Evolutionary conservation across 2,797 vertebrate species (phyloP).

Genomic region (Numenius phaeopus): DNA sequence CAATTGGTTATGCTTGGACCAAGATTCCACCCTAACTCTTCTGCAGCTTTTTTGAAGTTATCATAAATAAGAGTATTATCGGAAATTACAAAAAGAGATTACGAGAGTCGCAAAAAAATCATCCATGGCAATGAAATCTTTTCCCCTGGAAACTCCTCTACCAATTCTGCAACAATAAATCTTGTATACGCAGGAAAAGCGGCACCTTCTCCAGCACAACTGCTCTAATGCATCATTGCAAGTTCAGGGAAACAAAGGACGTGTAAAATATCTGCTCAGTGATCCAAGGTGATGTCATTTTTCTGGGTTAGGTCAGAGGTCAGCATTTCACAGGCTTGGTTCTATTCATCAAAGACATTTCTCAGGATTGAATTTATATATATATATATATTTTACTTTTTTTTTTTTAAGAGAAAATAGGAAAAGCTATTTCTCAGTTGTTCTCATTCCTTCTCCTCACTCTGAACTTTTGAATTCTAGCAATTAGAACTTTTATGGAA

Average conservation of each 20-base stretch:
- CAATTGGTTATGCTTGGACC: background rate
- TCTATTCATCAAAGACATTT: background rate
- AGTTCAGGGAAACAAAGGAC: background rate
- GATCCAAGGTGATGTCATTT: background rate
- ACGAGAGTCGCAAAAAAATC: background rate
- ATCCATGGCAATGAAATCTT: background rate
- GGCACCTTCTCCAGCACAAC: background rate
- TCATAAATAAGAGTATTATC: background rate
- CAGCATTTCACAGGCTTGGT: background rate
- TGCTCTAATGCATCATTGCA: background rate
- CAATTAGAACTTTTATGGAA: background rate
- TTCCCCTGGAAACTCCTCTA: background rate
- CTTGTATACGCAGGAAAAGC: rapidly evolving
- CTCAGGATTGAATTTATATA: background rate
- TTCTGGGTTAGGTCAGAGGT: background rate
- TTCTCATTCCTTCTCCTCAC: background rate
- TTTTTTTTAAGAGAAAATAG: background rate
- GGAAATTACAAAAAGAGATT: background rate
- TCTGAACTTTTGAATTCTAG: background rate
- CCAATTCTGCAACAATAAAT: background rate
- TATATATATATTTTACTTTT: too few relatives aligned
- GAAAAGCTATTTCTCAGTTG: background rate
- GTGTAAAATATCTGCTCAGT: background rate
- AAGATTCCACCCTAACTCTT: background rate
- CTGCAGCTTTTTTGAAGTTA: background rate